These are phyloP conservation scores for Dasypogon diadema DNA, from an alignment of 2,888 invertebrate genomes.

Conservation along the genomic window DNA sequence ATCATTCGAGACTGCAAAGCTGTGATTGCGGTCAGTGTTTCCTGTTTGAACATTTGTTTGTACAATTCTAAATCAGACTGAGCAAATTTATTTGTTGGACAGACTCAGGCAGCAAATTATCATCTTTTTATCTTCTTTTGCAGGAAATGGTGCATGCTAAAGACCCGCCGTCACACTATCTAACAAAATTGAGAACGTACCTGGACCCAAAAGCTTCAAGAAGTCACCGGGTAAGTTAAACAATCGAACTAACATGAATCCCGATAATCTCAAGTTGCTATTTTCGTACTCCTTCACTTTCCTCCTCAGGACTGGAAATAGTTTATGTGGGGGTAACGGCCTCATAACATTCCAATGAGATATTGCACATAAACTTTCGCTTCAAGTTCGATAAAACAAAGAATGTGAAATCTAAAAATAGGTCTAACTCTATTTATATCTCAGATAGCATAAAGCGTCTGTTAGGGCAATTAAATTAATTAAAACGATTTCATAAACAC, in stretches of 20 bases:
- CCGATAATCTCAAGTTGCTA: too few species aligned
- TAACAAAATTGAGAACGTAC: constrained; percentile 94
- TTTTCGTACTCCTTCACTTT: too few species aligned
- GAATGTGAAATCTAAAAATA: constrained; percentile 24
- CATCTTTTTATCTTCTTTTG: constrained; percentile 63
- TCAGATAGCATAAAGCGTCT: constrained; percentile 4
- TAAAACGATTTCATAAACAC: constrained; percentile 44
- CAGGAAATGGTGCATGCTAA: constrained; percentile 98
- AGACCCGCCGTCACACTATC: constrained; percentile 96
- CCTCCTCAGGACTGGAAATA: too few species aligned
- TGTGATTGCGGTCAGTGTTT: constrained; percentile 47
- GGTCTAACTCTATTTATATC: constrained; percentile 26
- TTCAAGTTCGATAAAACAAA: constrained; percentile 4
- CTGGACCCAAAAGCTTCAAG: constrained; percentile 96
- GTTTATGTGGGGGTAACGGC: neutral
- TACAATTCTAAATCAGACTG: constrained; percentile 2
- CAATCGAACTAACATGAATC: neutral
- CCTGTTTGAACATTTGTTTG: constrained; percentile 23
- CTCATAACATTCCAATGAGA: neutral
- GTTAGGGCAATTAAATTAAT: constrained; percentile 33
- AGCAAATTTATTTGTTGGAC: constrained; percentile 15
- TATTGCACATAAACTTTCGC: neutral
- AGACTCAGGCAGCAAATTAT: constrained; percentile 50
- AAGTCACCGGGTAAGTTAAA: constrained; percentile 87
- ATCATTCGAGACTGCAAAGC: constrained; percentile 16